phyloP scores from a whole-genome alignment of 2,888 invertebrate species.

The Cylindroiulus punctatus region DNA sequence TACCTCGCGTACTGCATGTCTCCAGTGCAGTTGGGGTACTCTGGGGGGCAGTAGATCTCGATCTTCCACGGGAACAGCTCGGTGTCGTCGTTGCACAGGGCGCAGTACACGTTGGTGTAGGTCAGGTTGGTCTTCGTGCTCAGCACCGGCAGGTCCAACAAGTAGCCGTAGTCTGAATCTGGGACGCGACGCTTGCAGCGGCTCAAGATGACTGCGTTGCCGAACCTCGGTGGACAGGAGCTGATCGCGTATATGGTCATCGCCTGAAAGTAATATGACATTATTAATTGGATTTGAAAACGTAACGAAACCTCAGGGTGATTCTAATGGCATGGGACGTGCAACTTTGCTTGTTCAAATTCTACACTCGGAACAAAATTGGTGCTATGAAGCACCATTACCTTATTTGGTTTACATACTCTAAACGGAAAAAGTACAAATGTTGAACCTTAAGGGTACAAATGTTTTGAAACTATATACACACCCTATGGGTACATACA shows the following conservation, averaged over 20 bases:
- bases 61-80: not conserved
- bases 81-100: conserved; percentile 61
- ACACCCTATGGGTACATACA: no score
- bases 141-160: conserved; percentile 60
- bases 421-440: no score
- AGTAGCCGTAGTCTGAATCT: not conserved
- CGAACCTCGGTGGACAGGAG: not conserved
- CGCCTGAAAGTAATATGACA: no score
- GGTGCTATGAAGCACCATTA: no score
- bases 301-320: no score
- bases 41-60: not conserved
- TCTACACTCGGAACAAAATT: no score
- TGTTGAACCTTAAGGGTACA: no score
- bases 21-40: not conserved
- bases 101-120: conserved; percentile 63
- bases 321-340: no score
- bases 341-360: no score
- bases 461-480: no score
- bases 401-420: no score
- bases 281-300: no score
- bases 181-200: not conserved
- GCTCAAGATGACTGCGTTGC: not conserved
- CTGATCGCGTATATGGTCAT: not conserved
- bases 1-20: not conserved
- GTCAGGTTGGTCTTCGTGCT: conserved; percentile 59